Evolutionary conservation across 2,797 vertebrate genomes (phyloP).

Genomic region (Scomberomorus guttatus): DNA sequence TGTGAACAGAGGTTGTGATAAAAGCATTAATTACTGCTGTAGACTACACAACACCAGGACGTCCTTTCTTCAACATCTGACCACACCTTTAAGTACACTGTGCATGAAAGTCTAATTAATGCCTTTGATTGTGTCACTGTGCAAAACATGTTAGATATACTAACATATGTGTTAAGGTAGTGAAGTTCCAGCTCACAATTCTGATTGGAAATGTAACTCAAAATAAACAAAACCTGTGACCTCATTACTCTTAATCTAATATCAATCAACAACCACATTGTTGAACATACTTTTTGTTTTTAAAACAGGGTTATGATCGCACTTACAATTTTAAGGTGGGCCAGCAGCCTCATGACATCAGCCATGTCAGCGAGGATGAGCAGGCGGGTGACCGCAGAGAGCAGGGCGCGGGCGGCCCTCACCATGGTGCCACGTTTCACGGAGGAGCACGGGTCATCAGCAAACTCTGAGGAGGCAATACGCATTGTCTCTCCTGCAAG

Average conservation of each 20-base stretch:
- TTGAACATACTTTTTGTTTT: not conserved
- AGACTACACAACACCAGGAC: slow-evolving; percentile 5
- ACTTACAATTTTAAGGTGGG: slow-evolving; percentile 97
- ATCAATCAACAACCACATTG: not conserved
- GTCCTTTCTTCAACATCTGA: slow-evolving; percentile 11
- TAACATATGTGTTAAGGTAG: not conserved
- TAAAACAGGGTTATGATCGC: not conserved
- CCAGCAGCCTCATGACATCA: slow-evolving; percentile 97
- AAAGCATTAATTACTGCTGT: slow-evolving; percentile 25
- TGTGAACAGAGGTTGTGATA: slow-evolving; percentile 46
- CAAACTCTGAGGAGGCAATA: slow-evolving; percentile 95
- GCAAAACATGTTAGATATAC: not conserved
- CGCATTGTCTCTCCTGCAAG: slow-evolving; percentile 95
- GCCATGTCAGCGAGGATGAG: slow-evolving; percentile 99
- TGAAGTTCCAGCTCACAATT: not conserved
- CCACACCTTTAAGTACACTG: not conserved
- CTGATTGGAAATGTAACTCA: not conserved
- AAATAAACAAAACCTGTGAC: not conserved
- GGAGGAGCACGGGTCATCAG: slow-evolving; percentile 96
- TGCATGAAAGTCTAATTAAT: not conserved
- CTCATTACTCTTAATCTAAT: not conserved
- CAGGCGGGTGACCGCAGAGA: slow-evolving; percentile 96
- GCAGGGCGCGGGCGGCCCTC: slow-evolving; percentile 93
- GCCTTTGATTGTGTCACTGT: not conserved
- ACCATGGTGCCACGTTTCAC: slow-evolving; percentile 99